These are phyloP conservation scores for Sebastes alutus DNA, from an alignment of 2,797 vertebrate genomes.

Conservation along the genomic window DNA sequence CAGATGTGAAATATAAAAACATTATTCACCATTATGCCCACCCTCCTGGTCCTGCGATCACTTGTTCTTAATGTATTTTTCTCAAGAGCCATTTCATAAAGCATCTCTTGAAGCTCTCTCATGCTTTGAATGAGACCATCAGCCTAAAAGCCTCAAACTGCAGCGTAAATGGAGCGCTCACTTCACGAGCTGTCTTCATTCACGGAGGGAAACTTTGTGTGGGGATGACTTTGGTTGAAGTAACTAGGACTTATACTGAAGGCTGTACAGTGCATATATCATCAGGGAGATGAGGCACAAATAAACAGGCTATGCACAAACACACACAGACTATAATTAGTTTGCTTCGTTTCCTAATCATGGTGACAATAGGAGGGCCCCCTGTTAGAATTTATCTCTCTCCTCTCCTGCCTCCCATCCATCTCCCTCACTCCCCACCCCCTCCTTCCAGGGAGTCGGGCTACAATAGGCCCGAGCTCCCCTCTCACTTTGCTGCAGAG, in stretches of 20 bases:
- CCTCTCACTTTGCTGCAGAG: conserved; percentile 46
- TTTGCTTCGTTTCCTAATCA: conserved; percentile 59
- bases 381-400: conserved; percentile 51
- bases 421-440: neutral
- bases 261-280: neutral
- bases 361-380: conserved; percentile 48
- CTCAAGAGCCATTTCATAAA: conserved; percentile 16
- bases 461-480: conserved; percentile 42
- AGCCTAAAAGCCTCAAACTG: conserved; percentile 30
- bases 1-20: conserved; percentile 17
- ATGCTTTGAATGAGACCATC: conserved; percentile 26
- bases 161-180: conserved; percentile 17
- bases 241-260: conserved; percentile 8
- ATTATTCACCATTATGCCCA: conserved; percentile 16
- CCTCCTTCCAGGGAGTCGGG: conserved; percentile 21
- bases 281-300: conserved; percentile 33
- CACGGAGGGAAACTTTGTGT: neutral
- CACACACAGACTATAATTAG: conserved; percentile 47
- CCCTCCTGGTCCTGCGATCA: conserved; percentile 5
- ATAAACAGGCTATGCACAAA: conserved; percentile 16
- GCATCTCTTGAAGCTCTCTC: conserved; percentile 18
- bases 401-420: conserved; percentile 34
- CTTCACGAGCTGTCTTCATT: neutral
- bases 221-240: conserved; percentile 45
- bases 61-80: conserved; percentile 17